Conservation (phyloP, 2,797 vertebrate genomes). For the Phrynocephalus forsythii region DNA sequence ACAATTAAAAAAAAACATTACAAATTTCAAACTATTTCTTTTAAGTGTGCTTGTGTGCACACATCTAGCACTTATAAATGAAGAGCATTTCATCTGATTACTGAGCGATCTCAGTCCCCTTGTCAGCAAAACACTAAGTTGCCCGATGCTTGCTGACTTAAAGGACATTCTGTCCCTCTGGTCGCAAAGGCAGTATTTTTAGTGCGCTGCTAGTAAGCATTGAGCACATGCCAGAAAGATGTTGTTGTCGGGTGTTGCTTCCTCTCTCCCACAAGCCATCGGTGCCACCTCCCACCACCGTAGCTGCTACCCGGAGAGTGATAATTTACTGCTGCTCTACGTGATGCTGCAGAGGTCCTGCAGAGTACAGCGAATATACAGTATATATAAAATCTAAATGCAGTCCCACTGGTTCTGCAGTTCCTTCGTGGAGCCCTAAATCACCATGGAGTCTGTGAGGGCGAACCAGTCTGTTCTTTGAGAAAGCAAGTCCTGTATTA, state of each 20-base stretch:
- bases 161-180: slow-evolving; percentile 73
- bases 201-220: slow-evolving; percentile 65
- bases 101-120: slow-evolving; percentile 51
- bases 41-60: not conserved
- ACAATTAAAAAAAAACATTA: too few species aligned
- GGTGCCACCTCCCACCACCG: slow-evolving; percentile 25
- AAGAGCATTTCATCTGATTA: not conserved
- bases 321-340: not conserved
- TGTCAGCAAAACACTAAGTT: slow-evolving; percentile 64
- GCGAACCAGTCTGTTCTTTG: not conserved
- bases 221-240: slow-evolving; percentile 66
- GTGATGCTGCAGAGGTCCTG: slow-evolving; percentile 32
- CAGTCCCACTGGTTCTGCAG: not conserved
- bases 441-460: not conserved
- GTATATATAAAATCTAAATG: slow-evolving; percentile 26
- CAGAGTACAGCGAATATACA: slow-evolving; percentile 26
- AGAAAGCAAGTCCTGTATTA: not conserved
- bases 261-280: slow-evolving; percentile 56
- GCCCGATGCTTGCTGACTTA: slow-evolving; percentile 62
- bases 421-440: not conserved
- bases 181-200: slow-evolving; percentile 72
- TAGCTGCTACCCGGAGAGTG: not conserved
- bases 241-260: slow-evolving; percentile 60
- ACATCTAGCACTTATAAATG: not conserved
- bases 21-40: too few species aligned